A percentile compares a stretch with the other conserved stretches of the same genome.
Evolutionary conservation across 2,888 invertebrate genomes (phyloP).

Genomic region (Chromoteleia sp.): DNA sequence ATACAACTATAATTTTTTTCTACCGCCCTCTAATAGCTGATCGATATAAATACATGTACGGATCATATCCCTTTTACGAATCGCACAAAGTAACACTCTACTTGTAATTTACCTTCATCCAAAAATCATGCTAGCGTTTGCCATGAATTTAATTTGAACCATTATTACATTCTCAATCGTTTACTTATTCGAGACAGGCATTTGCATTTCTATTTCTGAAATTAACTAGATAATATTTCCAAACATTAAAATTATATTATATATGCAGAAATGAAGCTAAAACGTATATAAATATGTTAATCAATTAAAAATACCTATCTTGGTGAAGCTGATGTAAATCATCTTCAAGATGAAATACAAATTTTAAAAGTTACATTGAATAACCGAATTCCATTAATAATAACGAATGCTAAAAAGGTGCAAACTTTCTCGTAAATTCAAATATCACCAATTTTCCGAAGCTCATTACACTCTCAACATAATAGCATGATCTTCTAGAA

Average conservation of each 20-base stretch:
- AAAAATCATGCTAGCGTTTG: background rate
- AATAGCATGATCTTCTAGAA: constrained; percentile 27
- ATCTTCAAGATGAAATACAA: background rate
- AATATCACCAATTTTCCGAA: constrained; percentile 12
- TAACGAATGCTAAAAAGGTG: background rate
- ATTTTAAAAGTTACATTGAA: background rate
- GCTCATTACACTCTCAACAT: constrained; percentile 17
- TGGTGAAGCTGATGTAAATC: background rate
- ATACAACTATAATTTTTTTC: constrained; percentile 23
- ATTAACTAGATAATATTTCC: background rate
- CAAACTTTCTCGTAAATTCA: constrained; percentile 7
- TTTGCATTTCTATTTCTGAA: background rate
- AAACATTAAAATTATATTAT: background rate
- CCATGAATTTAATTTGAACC: too few relatives aligned
- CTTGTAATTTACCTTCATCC: constrained; percentile 3
- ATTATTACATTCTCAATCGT: too few relatives aligned
- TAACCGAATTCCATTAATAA: constrained; percentile 1
- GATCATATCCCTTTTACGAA: constrained; percentile 16
- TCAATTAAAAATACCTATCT: background rate
- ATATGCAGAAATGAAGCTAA: background rate
- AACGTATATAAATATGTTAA: too few relatives aligned
- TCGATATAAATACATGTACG: constrained; percentile 19
- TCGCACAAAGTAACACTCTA: constrained; percentile 31
- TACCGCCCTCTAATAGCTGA: constrained; percentile 16
- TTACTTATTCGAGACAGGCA: background rate